Evolutionary conservation across 2,113 vertebrate genomes (phyloP).

Genomic region (Reinhardtius hippoglossoides): DNA sequence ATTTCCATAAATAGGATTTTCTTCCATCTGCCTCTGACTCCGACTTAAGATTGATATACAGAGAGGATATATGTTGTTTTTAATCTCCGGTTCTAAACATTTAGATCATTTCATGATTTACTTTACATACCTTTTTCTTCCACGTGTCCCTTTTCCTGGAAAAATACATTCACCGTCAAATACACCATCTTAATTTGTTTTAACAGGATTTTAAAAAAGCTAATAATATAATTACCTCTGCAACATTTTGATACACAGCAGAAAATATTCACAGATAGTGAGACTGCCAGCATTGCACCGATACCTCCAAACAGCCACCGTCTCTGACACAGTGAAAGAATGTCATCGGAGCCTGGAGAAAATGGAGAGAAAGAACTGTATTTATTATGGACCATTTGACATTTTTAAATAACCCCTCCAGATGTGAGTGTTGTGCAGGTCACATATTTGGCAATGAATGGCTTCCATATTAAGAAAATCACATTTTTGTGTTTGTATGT

Average conservation of each 20-base stretch:
- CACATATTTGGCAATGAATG: too few species aligned
- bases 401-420: neutral
- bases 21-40: conserved; percentile 75
- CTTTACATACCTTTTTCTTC: conserved; percentile 63
- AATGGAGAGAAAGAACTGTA: neutral
- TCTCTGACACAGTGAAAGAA: too few species aligned
- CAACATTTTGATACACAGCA: conserved; percentile 59
- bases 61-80: neutral
- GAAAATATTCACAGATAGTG: conserved; percentile 68
- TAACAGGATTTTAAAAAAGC: neutral
- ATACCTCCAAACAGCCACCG: conserved; percentile 6
- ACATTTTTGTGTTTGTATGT: neutral
- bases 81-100: neutral
- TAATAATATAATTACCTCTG: conserved; percentile 65
- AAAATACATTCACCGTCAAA: conserved; percentile 1
- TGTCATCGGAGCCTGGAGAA: neutral
- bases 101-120: neutral
- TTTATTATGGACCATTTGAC: neutral
- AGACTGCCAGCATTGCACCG: conserved; percentile 52
- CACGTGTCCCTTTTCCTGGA: conserved; percentile 56
- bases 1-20: conserved; percentile 85
- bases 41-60: conserved; percentile 45
- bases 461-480: too few species aligned
- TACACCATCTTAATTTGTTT: neutral
- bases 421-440: too few species aligned